Base-by-base conservation (phyloP, 2,888 invertebrate species). In the Anoncus sp. region DNA sequence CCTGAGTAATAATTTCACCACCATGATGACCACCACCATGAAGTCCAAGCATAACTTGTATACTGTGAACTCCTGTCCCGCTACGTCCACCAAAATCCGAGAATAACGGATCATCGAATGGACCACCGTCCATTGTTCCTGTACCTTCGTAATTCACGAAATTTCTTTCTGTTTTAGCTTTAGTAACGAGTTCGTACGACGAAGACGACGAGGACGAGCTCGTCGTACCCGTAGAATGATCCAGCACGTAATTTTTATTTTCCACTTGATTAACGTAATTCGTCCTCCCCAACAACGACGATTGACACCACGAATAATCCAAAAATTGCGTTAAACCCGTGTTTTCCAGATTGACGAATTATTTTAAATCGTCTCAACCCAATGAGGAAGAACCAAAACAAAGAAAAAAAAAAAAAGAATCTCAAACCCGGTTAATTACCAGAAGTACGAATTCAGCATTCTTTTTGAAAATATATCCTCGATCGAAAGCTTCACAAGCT, bases 81-180 rank as follows among this genome's bases (percentile, higher is more conserved):
- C 92, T 92, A 10, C 95, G 92, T 84, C 93, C 93, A 35, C 93
- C 92, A 87, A 96, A 96, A 91, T 97, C 96, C 82, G 94, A 93
- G 91, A 96, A 97, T 88, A 96, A 94, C 87, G 96, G 95, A 89
- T 97, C 97, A 89, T 97, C 97, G 91, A 96, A 93, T 38, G 93
- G 93, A 63, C 92, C 92, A 83, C 92, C 95, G 91, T 96, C 96
- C 96, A 96, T 95, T 91, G n/a, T 91, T 92, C 31, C 57, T 38
- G 70, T 69, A 65, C 38, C 24, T 77, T 57, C 40, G 62, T 65
- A 63, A 27, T 70, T 59, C 38, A 24, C 22, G 43, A 51, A 59
- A 43, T 45, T 55, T 60, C 20, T 27, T 2, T 16, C 12, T 9
- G 35, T 40, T 10, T 6, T 55, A 45, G 51, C 22, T 24, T 43